These are phyloP conservation scores for Papilio glaucus DNA, from an alignment of 1,140 invertebrate species.

Conservation along the genomic window DNA sequence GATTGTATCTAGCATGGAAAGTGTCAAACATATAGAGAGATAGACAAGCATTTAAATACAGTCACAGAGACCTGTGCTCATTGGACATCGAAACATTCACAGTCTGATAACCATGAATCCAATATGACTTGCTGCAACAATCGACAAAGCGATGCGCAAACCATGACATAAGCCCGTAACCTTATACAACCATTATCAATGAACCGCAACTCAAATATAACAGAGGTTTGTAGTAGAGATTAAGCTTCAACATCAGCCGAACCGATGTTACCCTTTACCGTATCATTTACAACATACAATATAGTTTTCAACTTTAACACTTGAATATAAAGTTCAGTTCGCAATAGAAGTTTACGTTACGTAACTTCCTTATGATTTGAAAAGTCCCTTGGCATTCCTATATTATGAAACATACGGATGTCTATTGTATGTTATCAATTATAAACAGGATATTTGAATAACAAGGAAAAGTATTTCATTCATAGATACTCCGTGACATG, in stretches of 20 bases:
- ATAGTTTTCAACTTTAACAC: background rate
- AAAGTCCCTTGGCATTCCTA: background rate
- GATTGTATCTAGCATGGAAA: background rate
- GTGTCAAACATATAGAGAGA: background rate
- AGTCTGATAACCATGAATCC: background rate
- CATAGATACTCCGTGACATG: background rate
- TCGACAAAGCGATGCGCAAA: constrained; percentile 10
- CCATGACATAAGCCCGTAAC: constrained; percentile 1
- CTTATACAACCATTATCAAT: constrained; percentile 21
- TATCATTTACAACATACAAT: background rate
- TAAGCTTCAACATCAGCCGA: background rate
- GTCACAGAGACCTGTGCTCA: background rate
- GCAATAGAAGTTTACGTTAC: background rate
- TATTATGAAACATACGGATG: background rate
- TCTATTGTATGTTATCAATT: background rate
- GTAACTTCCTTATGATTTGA: background rate
- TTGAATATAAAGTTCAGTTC: background rate
- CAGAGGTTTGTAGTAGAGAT: background rate
- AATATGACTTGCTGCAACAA: background rate
- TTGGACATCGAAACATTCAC: background rate
- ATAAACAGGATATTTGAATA: background rate
- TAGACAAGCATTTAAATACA: background rate
- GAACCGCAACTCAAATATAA: background rate
- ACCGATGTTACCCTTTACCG: background rate
- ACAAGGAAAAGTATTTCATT: background rate